Conservation (phyloP, 2,113 vertebrate species). For the Diphyllodes magnificus region DNA sequence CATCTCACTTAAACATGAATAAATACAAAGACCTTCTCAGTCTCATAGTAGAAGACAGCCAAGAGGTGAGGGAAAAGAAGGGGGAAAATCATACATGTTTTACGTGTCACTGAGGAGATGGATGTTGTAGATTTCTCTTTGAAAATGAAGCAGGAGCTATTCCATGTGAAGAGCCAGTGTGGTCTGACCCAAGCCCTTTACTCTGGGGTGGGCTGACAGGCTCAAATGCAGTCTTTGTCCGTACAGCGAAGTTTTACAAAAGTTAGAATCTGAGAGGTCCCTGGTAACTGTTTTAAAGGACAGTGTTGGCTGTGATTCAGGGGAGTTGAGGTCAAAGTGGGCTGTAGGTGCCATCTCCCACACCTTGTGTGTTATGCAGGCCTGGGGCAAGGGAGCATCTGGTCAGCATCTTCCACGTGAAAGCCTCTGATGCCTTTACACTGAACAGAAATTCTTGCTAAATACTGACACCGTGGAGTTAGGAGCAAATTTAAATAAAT, state of each 20-base stretch:
- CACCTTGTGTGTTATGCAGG: not conserved
- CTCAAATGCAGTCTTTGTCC: not conserved
- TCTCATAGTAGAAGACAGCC: not conserved
- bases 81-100: not conserved
- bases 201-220: not conserved
- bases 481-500: not conserved
- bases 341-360: not conserved
- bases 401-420: not conserved
- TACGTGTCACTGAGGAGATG: not conserved
- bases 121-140: not conserved
- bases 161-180: not conserved
- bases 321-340: not conserved
- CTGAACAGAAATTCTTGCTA: not conserved
- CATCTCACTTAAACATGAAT: not conserved
- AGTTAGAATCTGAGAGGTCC: not conserved
- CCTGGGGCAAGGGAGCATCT: not conserved
- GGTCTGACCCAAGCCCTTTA: not conserved
- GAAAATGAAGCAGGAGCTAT: not conserved
- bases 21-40: not conserved
- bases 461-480: fast-evolving
- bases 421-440: not conserved
- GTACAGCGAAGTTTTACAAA: not conserved
- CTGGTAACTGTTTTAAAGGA: not conserved
- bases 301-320: not conserved
- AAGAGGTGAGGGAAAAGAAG: not conserved